Evolutionary conservation across 2,797 vertebrate genomes (phyloP), one percentile per base, ranked within the genome.

Genomic region (Phylloscopus collybita): DNA sequence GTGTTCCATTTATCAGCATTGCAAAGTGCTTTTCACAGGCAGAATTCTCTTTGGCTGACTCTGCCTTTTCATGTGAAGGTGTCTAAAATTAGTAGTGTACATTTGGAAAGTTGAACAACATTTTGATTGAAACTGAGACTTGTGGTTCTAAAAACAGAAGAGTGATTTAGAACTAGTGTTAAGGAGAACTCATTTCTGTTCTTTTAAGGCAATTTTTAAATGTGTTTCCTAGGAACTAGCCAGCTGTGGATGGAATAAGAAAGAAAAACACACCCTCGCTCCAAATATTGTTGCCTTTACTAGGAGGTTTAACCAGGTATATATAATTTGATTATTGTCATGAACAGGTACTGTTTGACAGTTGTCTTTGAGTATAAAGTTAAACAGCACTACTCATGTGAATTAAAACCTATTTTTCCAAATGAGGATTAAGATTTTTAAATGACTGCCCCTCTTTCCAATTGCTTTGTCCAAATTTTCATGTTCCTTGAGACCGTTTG

Each of bases 231-330:
- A 99, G 99, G 99, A 99, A 97, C 98, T 99, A 87, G 98, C 98
- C 86, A 99, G 98, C 97, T 99, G 99, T 95, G 99, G 99, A 88
- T 99, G 99, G 99, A 99, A 99, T 94, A 99, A 98, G 95, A 99
- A 99, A 92, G 99, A 99, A 97, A 99, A 99, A 96, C 99, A 99
- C 94, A 98, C 98, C 82, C 98, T 99, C 8, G 98, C 99, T 64
- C 99, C 99, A 50, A 99, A 99, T 47, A 98, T 99, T 78, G 99
- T 99, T 73, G 99, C 99, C 78, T 99, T 99, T 97, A 99, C 99
- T n/a, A 98, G 99, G 87, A 98, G 99, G 87, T 99, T 99, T 97
- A 99, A 99, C 97, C 99, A 99, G 99, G 99, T 99, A 97, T 92
- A 97, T 92, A 92, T 72, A 11, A 57, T 57, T 74, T 75, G 50